Base-by-base conservation (phyloP, 2,113 vertebrate genomes). In the Apteryx owenii region DNA sequence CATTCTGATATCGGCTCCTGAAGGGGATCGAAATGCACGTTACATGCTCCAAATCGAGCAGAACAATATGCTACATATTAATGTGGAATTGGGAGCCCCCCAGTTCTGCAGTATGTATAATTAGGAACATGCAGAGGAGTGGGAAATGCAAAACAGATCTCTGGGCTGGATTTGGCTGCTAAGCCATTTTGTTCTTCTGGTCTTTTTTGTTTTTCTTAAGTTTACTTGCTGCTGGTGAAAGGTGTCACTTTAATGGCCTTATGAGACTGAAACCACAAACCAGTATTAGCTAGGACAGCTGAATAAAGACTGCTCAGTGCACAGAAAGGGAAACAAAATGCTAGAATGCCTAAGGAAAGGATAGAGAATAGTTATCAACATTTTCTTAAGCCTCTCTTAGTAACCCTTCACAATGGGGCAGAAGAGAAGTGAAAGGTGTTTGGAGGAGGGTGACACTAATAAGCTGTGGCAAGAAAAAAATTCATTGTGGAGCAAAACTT, bases 91-190 rank as follows among this genome's bases (percentile, higher is more conserved):
- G 72, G 75, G 83, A 91, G 40, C 80, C 42, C 56, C 75, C 54
- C 22, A 19, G 54, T 75, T 86, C 89, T 88, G 56, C 4, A 12
- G 76, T 80, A n/a, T 23, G 44, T 83, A 11, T 96, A 96, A 95
- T 96, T 94, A 92, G 94, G 92, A 94, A 82, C 90, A 95, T 1
- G 40, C 79, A 91, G 73, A 91, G 79, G 72, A 93, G 71, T 70
- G 60, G 93, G 87, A 93, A 92, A 95, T 81, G 72, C 90, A 90
- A 89, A 92, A 51, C 82, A 84, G 91, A 81, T 65, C 75, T 71
- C 75, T 1, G 1, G 46, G 60, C 54, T 95, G 81, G 26, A 23
- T 86, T 81, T 26, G 21, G 31, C 70, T 97, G 36, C 68, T 81
- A 21, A 91, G 42, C 23, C 9, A 7, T 88, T 80, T 79, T 70